Evolutionary conservation across 2,113 vertebrate genomes (phyloP).

Genomic region (Ibidorhyncha struthersii): DNA sequence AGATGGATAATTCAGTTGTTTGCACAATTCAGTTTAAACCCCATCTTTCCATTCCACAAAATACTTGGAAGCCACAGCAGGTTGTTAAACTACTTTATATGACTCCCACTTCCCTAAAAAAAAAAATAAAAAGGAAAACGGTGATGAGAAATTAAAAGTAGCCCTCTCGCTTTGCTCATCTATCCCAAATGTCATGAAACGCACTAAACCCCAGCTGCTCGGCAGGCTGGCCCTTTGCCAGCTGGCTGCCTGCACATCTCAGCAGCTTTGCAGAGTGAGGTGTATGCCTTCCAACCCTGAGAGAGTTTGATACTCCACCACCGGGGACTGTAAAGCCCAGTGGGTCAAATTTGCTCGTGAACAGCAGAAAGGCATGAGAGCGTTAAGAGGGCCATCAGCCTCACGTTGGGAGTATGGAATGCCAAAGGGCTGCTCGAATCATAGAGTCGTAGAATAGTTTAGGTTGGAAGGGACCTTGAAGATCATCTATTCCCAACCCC

Average conservation of each 20-base stretch:
- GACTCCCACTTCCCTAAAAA: not conserved
- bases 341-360: not conserved
- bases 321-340: not conserved
- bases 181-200: not conserved
- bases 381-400: not conserved
- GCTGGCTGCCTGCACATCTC: not conserved
- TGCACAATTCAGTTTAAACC: not conserved
- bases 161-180: not conserved
- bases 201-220: not conserved
- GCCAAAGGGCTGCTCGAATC: not conserved
- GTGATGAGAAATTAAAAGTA: not conserved
- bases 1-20: not conserved
- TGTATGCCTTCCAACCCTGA: not conserved
- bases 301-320: not conserved
- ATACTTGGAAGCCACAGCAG: not conserved
- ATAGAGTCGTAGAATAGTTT: too few species aligned
- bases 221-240: not conserved
- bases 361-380: not conserved
- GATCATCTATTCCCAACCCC: too few species aligned
- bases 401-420: not conserved
- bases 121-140: not conserved
- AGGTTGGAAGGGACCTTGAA: too few species aligned
- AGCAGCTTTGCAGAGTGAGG: not conserved
- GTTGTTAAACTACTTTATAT: not conserved
- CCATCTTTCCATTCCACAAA: not conserved